Conservation (phyloP, 2,888 invertebrate species). For the Hemithea aestivaria region DNA sequence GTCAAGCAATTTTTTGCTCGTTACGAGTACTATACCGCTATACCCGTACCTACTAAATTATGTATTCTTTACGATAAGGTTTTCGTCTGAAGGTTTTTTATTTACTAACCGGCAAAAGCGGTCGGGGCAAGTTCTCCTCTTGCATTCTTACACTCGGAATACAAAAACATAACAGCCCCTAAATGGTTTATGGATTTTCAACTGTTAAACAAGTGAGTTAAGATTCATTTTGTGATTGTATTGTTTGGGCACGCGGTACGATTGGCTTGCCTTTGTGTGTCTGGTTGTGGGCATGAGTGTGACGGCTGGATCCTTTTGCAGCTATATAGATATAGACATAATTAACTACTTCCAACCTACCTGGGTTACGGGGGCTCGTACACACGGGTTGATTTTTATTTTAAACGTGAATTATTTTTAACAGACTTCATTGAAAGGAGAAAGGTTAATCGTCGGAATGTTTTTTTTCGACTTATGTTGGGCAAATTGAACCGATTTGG, state of each 20-base stretch:
- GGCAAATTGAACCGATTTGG: too few species aligned
- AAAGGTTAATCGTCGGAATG: too few species aligned
- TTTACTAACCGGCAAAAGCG: constrained; percentile 66
- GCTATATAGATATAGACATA: constrained; percentile 59
- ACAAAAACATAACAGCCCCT: constrained; percentile 48
- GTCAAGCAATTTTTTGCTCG: too few species aligned
- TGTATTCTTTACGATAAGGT: constrained; percentile 26
- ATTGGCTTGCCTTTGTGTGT: constrained; percentile 66
- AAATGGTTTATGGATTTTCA: constrained; percentile 37
- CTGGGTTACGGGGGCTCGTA: constrained; percentile 54
- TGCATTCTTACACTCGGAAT: constrained; percentile 46
- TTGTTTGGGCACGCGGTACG: constrained; percentile 38
- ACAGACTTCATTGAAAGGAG: too few species aligned
- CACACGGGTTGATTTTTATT: constrained; percentile 46
- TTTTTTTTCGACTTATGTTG: too few species aligned
- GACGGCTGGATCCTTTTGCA: constrained; percentile 72
- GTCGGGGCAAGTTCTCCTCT: constrained; percentile 73
- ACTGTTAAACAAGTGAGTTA: constrained; percentile 49
- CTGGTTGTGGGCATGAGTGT: constrained; percentile 66
- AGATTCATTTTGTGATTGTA: constrained; percentile 53
- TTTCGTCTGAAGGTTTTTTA: constrained; percentile 53
- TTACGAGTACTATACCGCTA: too few species aligned
- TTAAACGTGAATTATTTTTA: too few species aligned
- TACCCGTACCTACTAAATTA: too few species aligned
- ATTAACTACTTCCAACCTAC: constrained; percentile 64